Evolutionary conservation across 2,113 vertebrate genomes (phyloP), one percentile per base, ranked within the genome.

Genomic region (Campylorhamphus procurvoides): DNA sequence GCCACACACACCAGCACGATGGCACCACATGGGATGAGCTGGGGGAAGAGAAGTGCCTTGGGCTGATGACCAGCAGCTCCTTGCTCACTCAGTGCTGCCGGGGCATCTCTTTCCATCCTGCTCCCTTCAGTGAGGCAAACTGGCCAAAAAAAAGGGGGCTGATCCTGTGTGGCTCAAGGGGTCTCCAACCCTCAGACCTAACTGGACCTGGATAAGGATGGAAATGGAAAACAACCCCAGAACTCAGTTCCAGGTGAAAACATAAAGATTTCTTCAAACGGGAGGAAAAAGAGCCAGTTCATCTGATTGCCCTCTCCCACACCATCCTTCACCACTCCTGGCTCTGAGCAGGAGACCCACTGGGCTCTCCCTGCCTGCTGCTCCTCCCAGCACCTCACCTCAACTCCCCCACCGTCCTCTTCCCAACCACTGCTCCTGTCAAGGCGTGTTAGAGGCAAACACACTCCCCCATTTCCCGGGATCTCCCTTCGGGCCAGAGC

Each of bases 1-100:
- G 31, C 25, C 22, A n/a, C 37, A 4, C 0, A 0, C n/a, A 33
- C 12, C 6, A 76, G 63, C 53, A 64, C 3, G 3, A 6, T 5
- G 16, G 67, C 80, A 42, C n/a, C 2, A 1, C 1, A 4, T 0
- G 2, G 71, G 46, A 6, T 28, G 72, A 89, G 63, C 59, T 5
- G 18, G 64, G 39, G 87, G 33, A 46, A 23, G 66, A 82, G 31
- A 85, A 55, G 9, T 25, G 40, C n/a, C 69, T 66, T 25, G 59
- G 55, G 79, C 33, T 63, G 64, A 19, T 63, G 55, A 49, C 4
- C 89, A 62, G 14, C 40, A 74, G 77, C 9, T 89, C 14, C 59
- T 73, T 2, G 10, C 33, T 81, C 0, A 25, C 49, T 56, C 58
- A 9, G 69, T 0, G 7, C 44, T 76, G 22, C n/a, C 55, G 9